Conservation (phyloP, 35 echinoderm and acorn worm species). For the Ophiothrix spiculata region DNA sequence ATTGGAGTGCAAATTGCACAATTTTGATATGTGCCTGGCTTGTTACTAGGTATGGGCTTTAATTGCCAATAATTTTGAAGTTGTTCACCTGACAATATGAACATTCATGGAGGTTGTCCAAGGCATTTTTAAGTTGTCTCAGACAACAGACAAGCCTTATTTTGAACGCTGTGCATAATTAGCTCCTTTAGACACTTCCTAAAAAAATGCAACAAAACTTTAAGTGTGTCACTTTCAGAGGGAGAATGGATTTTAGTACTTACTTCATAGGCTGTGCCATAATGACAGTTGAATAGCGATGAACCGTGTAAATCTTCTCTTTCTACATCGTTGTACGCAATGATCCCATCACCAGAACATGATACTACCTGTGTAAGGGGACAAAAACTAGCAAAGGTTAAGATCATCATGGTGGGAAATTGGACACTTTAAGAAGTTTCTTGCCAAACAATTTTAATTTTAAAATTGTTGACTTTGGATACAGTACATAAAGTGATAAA, state of each 20-base stretch:
- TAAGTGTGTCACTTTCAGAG: not conserved
- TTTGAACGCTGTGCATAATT: not conserved
- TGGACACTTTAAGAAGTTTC: not conserved
- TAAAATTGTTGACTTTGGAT: not conserved
- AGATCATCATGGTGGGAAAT: not conserved
- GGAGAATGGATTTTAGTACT: not conserved
- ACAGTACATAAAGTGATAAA: not conserved
- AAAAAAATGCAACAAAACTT: not conserved
- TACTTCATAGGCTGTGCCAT: constrained; percentile 96
- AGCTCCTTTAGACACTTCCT: not conserved
- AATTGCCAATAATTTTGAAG: too few relatives aligned
- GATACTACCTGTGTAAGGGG: constrained; percentile 72
- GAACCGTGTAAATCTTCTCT: constrained; percentile 66
- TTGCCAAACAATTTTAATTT: not conserved
- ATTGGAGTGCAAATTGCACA: too few relatives aligned
- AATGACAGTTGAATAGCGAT: constrained; percentile 93
- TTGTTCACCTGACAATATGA: too few relatives aligned
- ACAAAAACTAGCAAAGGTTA: not conserved
- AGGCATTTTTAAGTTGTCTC: too few relatives aligned
- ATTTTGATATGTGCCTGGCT: too few relatives aligned
- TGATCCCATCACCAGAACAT: constrained; percentile 91
- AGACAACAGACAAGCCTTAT: too few relatives aligned
- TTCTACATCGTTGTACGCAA: constrained; percentile 87
- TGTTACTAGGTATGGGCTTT: too few relatives aligned
- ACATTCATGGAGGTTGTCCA: too few relatives aligned